Evolutionary conservation across 2,113 vertebrate genomes (phyloP), one percentile per base, ranked within the genome.

Genomic region (Pollachius pollachius): DNA sequence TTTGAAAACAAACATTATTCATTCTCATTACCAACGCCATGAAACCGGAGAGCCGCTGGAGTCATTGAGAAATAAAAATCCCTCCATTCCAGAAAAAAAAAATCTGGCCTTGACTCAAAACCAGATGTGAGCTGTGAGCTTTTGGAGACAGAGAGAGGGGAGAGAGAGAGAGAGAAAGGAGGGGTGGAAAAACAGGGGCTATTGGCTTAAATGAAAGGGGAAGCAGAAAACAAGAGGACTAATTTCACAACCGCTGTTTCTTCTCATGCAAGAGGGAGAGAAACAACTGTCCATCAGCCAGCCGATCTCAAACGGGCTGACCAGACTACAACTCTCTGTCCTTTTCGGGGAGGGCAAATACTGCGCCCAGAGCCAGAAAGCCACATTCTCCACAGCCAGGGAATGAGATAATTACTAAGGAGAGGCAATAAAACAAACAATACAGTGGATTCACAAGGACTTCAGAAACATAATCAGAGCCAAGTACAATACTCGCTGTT

Each of bases 91-190:
- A 84, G 67, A 71, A 87, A 84, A 89, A 91, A 88, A 86, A 81
- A 88, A 82, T 84, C 78, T 88, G 85, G 89, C 85, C 82, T 86
- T 70, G 82, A 87, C 89, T 86, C 87, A 90, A 92, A 91, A 89
- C 88, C 90, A 91, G 89, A 92, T 92, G 88, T 91, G 88, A 82
- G 81, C 56, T 37, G 78, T 86, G 78, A 86, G 89, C 77, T 61
- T 64, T 81, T 80, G 70, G 71, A 27, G 56, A 4, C 25, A 59
- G 21, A 13, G 59, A 54, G 52, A 69, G 13, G 17, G 18, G n/a
- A 52, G 16, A 11, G 11, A 15, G 21, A n/a, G 30, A 16, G 25
- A 19, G 17, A 18, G 25, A 34, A 18, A 71, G 48, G 58, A 15
- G 62, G 23, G 25, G 41, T 48, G 41, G 41, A 48, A 48, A 48